Evolutionary conservation across 2,113 vertebrate genomes (phyloP), one percentile per base, ranked within the genome.

Genomic region (Anolis sagrei): DNA sequence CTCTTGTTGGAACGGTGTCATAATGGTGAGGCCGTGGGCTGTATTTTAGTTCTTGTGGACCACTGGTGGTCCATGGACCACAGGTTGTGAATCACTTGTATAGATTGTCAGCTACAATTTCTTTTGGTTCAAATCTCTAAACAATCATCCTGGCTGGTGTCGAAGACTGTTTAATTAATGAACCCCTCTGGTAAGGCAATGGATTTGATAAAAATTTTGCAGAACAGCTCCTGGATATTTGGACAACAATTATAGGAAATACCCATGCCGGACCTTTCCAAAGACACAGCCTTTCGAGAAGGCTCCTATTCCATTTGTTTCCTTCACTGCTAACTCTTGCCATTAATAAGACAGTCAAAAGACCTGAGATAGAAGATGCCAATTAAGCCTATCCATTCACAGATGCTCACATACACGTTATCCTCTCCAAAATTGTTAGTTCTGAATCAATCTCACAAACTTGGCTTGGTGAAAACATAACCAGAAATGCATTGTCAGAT

Each of bases 401-500:
- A 16, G 36, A 32, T 44, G n/a, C 69, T 34, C 4, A n/a, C n/a
- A 0, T 69, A 36, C 79, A 73, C 29, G 64, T 80, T 80, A 34
- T 29, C 36, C 0, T 25, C 32, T 1, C 14, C 5, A 39, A 44
- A 27, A 68, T 84, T 61, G 69, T 80, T 74, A 66, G 21, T 66
- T 68, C 19, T 14, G 68, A 73, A 23, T 34, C 34, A 11, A 36
- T 7, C 7, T 19, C 32, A 68, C 58, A 18, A 79, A 68, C 44
- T 64, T 75, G 61, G 32, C 86, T 79, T 34, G 9, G 34, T 75
- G 23, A 44, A 62, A 66, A 32, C n/a, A 68, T 83, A 70, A 51
- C 16, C 75, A 66, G 70, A 85, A 79, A 74, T 86, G n/a, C 81
- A 21, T 10, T 64, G 83, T 64, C 48, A 70, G 82, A 70, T 82